Evolutionary conservation across 2,113 vertebrate species (phyloP), one percentile per base, ranked within the genome.

Genomic region (Mohoua ochrocephala): DNA sequence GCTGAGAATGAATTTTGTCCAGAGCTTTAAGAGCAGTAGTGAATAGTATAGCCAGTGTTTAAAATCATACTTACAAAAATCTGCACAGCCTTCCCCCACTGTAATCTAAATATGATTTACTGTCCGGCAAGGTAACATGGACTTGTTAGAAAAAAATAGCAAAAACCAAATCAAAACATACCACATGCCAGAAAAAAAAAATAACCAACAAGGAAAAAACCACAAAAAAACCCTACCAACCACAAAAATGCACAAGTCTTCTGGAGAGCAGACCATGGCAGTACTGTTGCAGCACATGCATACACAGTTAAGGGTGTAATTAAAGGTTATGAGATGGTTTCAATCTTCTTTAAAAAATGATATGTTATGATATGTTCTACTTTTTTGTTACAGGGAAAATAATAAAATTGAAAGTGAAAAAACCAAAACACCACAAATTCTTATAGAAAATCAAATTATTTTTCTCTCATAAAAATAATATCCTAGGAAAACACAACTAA

Each of bases 71-170:
- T 64, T 47, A 30, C 28, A 53, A 69, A 86, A 70, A 37, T 50
- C 15, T 59, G 24, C 6, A 30, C 8, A 37, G 22, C 28, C 6
- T 49, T 27, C 61, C 31, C 18, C 14, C 10, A 39, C 27, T 78
- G 11, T 54, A n/a, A 7, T 80, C 27, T 67, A 64, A n/a, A 41
- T 56, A 80, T 8, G 7, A 74, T 76, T 80, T 80, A 39, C 9
- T n/a, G 31, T 44, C 23, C 1, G 0, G 0, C 12, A 67, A 37
- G 26, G 9, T 22, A 86, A 41, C 13, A 15, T 35, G 13, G 4
- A 59, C 11, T 41, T 41, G 13, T 45, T 35, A 44, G 22, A 69
- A 42, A 26, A 50, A 21, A 37, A 21, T 15, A 17, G 8, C 19
- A 54, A 30, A 33, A 52, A 9, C 6, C 3, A 63, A 30, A 73